Conservation (phyloP, 1,140 invertebrate species). For the Caerostris extrusa region DNA sequence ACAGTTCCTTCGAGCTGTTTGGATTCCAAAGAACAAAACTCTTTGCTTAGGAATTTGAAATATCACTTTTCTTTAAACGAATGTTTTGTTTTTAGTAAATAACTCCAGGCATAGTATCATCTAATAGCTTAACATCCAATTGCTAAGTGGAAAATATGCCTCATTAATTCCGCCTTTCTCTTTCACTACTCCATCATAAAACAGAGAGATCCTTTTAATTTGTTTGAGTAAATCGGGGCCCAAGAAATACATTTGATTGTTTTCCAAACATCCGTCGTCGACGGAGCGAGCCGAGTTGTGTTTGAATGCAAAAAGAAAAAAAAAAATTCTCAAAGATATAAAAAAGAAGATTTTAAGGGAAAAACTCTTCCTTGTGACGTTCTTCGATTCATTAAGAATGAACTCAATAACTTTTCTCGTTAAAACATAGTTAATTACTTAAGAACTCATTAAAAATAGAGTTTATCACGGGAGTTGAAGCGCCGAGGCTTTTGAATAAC, state of each 20-base stretch:
- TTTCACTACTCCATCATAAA: conserved; percentile 1
- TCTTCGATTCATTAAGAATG: conserved; percentile 69
- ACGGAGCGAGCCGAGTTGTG: background rate
- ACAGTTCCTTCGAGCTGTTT: no score
- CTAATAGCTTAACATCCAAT: conserved; percentile 8
- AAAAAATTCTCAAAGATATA: background rate
- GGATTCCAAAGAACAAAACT: no score
- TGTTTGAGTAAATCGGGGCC: background rate
- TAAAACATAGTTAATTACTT: conserved; percentile 73
- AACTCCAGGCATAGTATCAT: conserved; percentile 9
- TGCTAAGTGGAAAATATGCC: conserved; percentile 14
- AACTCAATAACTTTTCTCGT: conserved; percentile 75
- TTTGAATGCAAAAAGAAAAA: background rate
- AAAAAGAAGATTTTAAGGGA: background rate
- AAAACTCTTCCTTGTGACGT: background rate
- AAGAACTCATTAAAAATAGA: conserved; percentile 73
- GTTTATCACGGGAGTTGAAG: conserved; percentile 48
- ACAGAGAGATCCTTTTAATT: conserved; percentile 4
- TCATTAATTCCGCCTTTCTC: conserved; percentile 26
- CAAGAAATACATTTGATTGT: conserved; percentile 38
- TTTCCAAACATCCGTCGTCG: conserved; percentile 58
- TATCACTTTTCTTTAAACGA: no score
- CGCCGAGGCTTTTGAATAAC: background rate
- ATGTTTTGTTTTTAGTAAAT: background rate
- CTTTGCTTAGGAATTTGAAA: no score